phyloP scores from a whole-genome alignment of 2,888 invertebrate species.

The Teleogryllus oceanicus region DNA sequence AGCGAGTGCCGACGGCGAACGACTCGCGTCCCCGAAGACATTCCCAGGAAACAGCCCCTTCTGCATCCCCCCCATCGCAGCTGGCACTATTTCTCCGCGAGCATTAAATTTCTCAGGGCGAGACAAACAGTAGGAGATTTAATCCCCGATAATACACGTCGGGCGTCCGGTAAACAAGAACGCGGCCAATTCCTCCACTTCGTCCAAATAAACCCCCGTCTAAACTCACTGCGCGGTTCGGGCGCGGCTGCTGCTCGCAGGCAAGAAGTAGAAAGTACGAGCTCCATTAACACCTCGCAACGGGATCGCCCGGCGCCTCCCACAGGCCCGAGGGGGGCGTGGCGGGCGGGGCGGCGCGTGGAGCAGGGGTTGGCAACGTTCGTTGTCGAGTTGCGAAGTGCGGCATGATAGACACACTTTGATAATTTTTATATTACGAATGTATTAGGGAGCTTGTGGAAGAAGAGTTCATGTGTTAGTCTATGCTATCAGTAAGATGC shows the following conservation, averaged over 20 bases:
- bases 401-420: too few relatives aligned
- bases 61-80: too few relatives aligned
- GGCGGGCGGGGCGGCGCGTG: too few relatives aligned
- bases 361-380: too few relatives aligned
- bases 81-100: neutral
- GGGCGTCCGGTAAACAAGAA: neutral
- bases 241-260: neutral
- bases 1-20: too few relatives aligned
- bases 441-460: too few relatives aligned
- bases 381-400: too few relatives aligned
- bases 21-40: too few relatives aligned
- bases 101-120: neutral
- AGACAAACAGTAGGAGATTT: slow-evolving; percentile 7
- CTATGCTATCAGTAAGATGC: too few relatives aligned
- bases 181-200: neutral
- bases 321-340: neutral
- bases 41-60: too few relatives aligned
- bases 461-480: too few relatives aligned
- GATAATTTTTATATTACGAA: too few relatives aligned
- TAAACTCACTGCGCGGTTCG: neutral
- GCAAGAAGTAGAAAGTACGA: slow-evolving; percentile 5
- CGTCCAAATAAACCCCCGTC: slow-evolving; percentile 3
- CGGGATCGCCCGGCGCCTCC: neutral
- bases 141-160: neutral
- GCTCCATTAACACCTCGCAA: neutral